Conservation (phyloP, 2,888 invertebrate species). For the Campoplex capitator region DNA sequence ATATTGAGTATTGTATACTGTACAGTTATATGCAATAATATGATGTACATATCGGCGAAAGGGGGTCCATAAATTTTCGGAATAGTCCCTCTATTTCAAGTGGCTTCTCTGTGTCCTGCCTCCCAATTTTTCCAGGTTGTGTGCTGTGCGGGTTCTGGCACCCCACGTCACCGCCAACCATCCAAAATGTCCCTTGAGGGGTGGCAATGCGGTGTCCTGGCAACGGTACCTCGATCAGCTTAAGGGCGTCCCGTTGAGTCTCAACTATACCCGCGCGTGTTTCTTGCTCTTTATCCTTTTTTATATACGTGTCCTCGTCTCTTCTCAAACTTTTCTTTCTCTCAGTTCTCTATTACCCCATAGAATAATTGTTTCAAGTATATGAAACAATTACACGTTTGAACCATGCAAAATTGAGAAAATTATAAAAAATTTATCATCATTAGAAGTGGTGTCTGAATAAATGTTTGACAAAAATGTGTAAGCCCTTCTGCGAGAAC, state of each 20-base stretch:
- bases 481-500: too few species aligned
- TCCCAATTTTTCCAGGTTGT: constrained; percentile 67
- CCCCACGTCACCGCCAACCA: constrained; percentile 54
- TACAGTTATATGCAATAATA: constrained; percentile 37
- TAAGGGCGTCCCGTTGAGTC: constrained; percentile 71
- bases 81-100: constrained; percentile 53
- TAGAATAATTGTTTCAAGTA: constrained; percentile 8
- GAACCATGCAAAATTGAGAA: neutral
- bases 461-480: neutral
- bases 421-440: neutral
- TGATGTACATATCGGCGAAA: constrained; percentile 20
- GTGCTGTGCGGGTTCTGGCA: constrained; percentile 51
- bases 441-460: neutral
- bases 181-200: constrained; percentile 71
- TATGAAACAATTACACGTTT: neutral
- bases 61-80: constrained; percentile 69
- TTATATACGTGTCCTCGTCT: constrained; percentile 5
- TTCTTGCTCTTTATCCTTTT: constrained; percentile 43
- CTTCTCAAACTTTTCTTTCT: neutral
- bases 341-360: neutral
- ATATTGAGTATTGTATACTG: neutral
- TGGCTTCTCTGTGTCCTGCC: constrained; percentile 55
- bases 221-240: constrained; percentile 73
- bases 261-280: constrained; percentile 52
- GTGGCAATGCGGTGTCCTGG: constrained; percentile 65